A percentile compares a stretch with the other conserved stretches of the same genome.
These are phyloP conservation scores for Alauda arvensis DNA, from an alignment of 2,797 vertebrate genomes.

Conservation along the genomic window DNA sequence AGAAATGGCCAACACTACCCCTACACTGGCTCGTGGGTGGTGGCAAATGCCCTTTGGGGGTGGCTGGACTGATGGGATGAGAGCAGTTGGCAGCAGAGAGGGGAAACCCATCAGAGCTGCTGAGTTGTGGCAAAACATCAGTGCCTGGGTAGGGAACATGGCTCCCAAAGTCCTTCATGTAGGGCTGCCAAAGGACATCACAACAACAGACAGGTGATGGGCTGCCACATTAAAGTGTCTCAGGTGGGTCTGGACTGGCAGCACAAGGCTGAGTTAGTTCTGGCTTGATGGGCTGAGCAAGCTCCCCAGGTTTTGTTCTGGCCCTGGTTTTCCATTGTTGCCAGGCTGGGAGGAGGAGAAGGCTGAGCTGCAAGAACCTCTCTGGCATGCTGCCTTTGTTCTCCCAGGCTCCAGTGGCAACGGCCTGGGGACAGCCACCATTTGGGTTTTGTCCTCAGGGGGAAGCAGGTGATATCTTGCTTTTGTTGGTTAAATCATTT, in stretches of 20 bases:
- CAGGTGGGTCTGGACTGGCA: not conserved
- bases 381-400: not conserved
- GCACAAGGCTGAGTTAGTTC: not conserved
- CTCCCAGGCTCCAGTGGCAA: not conserved
- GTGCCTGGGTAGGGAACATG: not conserved
- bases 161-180: not conserved
- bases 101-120: not conserved
- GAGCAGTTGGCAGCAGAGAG: not conserved
- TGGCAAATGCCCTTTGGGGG: not conserved
- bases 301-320: not conserved
- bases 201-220: not conserved
- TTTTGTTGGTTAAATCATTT: not conserved
- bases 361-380: not conserved
- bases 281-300: not conserved
- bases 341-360: not conserved
- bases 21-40: not conserved
- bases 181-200: not conserved
- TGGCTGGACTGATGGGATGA: not conserved
- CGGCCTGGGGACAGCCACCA: not conserved
- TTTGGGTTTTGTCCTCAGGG: not conserved
- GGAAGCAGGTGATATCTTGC: not conserved
- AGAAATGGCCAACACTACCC: not conserved
- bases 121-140: not conserved
- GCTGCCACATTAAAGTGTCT: not conserved
- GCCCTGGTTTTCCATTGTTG: not conserved